phyloP scores from a whole-genome alignment of 2,888 invertebrate species.

The Ornithoptera alexandrae region DNA sequence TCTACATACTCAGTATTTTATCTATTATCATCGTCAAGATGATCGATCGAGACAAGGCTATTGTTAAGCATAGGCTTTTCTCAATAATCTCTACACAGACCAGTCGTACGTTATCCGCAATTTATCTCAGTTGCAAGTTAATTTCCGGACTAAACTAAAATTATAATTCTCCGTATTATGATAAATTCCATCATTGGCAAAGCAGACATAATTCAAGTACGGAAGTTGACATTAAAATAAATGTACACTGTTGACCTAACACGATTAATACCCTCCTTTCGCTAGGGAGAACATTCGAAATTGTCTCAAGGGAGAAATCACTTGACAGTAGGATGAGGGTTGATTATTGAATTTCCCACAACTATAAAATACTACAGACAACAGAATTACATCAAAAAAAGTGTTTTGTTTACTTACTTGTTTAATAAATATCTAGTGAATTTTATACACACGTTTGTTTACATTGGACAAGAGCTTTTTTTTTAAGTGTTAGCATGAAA shows the following conservation, averaged over 20 bases:
- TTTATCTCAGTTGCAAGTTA: not conserved
- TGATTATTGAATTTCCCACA: conserved; percentile 35
- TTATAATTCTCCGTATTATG: not conserved
- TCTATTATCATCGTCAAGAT: too few species aligned
- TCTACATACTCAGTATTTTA: too few species aligned
- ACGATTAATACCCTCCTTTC: conserved; percentile 25
- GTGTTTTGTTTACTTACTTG: not conserved
- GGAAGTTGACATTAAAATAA: conserved; percentile 5
- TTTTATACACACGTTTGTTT: too few species aligned
- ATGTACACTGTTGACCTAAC: conserved; percentile 7
- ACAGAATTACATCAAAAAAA: not conserved
- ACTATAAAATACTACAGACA: conserved; percentile 13
- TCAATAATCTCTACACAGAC: too few species aligned
- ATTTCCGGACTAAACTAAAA: not conserved
- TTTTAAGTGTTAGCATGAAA: too few species aligned
- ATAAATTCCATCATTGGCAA: not conserved
- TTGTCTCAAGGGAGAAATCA: conserved; percentile 34
- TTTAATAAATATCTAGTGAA: not conserved
- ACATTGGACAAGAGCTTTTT: too few species aligned
- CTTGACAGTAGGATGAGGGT: conserved; percentile 33
- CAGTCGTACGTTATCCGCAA: not conserved
- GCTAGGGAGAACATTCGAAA: conserved; percentile 31
- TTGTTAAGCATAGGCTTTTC: too few species aligned
- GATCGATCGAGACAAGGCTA: too few species aligned
- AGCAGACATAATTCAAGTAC: not conserved